Conservation (phyloP, 2,113 vertebrate genomes). For the Charina bottae region DNA sequence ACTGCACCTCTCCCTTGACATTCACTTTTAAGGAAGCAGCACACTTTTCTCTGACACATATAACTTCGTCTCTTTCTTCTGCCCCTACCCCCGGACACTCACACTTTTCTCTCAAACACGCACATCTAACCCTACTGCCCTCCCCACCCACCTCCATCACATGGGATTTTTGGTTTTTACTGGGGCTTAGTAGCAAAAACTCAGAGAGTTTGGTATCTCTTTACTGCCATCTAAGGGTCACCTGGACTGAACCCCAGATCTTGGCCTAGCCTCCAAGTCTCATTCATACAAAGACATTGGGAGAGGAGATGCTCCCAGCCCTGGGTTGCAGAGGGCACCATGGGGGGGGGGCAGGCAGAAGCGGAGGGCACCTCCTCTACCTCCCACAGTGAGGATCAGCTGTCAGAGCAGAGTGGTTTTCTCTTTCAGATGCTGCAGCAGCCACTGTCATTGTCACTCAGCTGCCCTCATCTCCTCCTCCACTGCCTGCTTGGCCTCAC, state of each 20-base stretch:
- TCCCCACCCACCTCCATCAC: neutral
- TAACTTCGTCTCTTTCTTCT: neutral
- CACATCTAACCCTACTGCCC: neutral
- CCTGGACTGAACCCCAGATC: neutral
- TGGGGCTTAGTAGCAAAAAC: neutral
- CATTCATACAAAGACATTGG: neutral
- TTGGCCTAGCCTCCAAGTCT: neutral
- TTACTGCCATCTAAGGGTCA: neutral
- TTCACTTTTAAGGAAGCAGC: neutral
- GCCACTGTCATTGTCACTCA: neutral
- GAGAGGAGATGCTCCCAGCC: neutral
- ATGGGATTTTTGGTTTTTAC: neutral
- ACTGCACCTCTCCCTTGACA: neutral
- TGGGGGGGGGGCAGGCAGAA: neutral
- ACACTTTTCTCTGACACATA: neutral
- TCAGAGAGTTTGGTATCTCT: neutral
- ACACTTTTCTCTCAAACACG: neutral
- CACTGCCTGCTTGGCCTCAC: neutral
- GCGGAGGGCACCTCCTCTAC: neutral
- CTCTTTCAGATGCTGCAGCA: neutral
- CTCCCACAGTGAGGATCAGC: neutral
- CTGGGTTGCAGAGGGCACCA: neutral
- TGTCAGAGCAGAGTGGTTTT: neutral
- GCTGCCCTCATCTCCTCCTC: neutral
- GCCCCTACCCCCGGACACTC: neutral